These are phyloP conservation scores for Hipposideros larvatus DNA, from an alignment of 2,797 vertebrate genomes.

Conservation along the genomic window DNA sequence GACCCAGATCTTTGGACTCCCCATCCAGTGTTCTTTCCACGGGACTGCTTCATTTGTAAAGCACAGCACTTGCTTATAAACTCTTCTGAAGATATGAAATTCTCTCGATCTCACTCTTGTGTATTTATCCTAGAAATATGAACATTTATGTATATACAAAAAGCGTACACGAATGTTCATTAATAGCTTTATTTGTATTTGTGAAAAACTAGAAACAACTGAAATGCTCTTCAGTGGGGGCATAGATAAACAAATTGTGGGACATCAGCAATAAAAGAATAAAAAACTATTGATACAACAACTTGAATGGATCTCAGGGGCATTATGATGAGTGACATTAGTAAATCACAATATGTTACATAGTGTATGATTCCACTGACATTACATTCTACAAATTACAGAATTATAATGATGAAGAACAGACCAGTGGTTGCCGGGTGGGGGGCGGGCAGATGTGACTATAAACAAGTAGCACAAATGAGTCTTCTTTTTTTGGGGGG, in stretches of 20 bases:
- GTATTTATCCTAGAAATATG: slow-evolving; percentile 32
- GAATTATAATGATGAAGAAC: slow-evolving; percentile 29
- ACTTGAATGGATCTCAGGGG: neutral
- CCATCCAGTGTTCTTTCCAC: neutral
- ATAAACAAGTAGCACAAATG: neutral
- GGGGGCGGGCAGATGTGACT: neutral
- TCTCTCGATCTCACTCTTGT: neutral
- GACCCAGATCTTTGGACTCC: neutral
- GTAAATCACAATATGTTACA: slow-evolving; percentile 13
- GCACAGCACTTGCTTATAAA: neutral
- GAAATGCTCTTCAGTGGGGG: neutral
- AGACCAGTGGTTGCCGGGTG: neutral
- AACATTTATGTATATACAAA: slow-evolving; percentile 5
- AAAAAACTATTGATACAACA: neutral
- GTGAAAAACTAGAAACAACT: neutral
- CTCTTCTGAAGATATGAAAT: neutral
- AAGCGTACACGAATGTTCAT: neutral
- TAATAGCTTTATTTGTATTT: neutral
- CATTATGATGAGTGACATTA: neutral
- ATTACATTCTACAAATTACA: slow-evolving; percentile 46
- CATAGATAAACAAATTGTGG: slow-evolving; percentile 31
- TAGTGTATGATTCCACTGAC: neutral
- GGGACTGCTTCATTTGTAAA: neutral
- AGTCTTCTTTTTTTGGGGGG: neutral
- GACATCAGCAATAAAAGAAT: neutral